Base-by-base conservation (phyloP, 1,140 invertebrate genomes). In the Adelges cooleyi region DNA sequence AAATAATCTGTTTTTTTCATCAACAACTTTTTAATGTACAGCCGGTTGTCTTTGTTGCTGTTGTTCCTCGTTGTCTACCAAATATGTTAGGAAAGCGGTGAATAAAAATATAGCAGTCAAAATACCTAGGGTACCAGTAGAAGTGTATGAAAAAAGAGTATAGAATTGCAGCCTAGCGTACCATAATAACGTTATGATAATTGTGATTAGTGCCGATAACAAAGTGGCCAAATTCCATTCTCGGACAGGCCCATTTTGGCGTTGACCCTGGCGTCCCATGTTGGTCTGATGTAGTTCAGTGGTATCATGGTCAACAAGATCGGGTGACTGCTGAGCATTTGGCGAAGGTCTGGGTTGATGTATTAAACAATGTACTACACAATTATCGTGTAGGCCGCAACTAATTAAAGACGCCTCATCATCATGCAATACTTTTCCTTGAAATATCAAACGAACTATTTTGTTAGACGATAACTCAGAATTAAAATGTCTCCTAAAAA, bases 311-410 rank as follows among this genome's bases (percentile, higher is more conserved):
- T 25, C 70, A 67, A 44, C 70, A 50, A 15, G 66, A 71, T n/a
- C 72, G 67, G 48, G 27, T 20, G 44, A 53, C 22, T 52, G 66
- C 27, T 67, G 65, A 33, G 67, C 33, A 53, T 66, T 59, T 20
- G 72, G 42, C 15, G 68, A 46, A 54, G 73, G 68, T 27, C 79
- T 74, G 27, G 76, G 77, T 40, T 80, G 80, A 70, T 86, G 85
- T 46, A 93, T 84, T 22, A 92, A 78, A 75, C 89, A 92, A 74
- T 93, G 90, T 20, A 95, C 84, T 3, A 92, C 89, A 74, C 88
- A 90, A 71, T 90, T 88, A 74, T 93, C 83, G 72, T 83, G 86
- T 36, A 95, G 78, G 17, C 90, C 89, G 76, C 83, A 89, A 22
- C 81, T 82, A 67, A 86, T 79, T 42, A 95, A 75, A 9, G 89